phyloP scores from a whole-genome alignment of 53 echinoderm and acorn worm genomes.

The Crossaster papposus region DNA sequence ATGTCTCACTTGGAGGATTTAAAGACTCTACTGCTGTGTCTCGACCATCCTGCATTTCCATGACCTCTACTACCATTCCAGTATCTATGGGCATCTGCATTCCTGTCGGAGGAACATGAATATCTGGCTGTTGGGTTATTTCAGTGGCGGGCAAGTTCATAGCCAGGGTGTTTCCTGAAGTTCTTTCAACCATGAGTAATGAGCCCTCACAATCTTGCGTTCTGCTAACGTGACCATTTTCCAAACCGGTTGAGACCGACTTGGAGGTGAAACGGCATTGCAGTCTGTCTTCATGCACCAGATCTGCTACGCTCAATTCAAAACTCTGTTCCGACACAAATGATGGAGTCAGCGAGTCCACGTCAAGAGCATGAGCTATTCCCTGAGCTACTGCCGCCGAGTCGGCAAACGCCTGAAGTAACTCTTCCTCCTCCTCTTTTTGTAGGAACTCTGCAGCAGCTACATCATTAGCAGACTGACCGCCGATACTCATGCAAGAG shows the following conservation, averaged over 20 bases:
- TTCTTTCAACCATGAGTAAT: slow-evolving; percentile 43
- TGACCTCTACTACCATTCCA: slow-evolving; percentile 94
- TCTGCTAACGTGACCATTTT: slow-evolving; percentile 13
- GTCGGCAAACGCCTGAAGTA: slow-evolving; percentile 60
- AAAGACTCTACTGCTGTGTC: slow-evolving; percentile 54
- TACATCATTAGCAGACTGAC: slow-evolving; percentile 34
- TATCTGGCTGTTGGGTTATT: slow-evolving; percentile 16
- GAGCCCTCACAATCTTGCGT: slow-evolving; percentile 43
- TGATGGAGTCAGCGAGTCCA: slow-evolving; percentile 60
- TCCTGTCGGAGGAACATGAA: slow-evolving; percentile 20
- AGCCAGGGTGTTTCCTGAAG: slow-evolving; percentile 35
- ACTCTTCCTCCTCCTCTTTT: slow-evolving; percentile 56
- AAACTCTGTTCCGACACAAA: slow-evolving; percentile 53
- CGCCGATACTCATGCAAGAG: slow-evolving; percentile 29
- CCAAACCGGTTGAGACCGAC: neutral
- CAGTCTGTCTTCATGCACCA: slow-evolving; percentile 48
- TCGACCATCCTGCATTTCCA: slow-evolving; percentile 80
- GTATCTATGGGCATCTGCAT: slow-evolving; percentile 87
- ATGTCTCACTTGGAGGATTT: slow-evolving; percentile 59
- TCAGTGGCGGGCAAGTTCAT: slow-evolving; percentile 31
- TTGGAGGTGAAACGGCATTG: slow-evolving; percentile 42
- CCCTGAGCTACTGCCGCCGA: slow-evolving; percentile 26
- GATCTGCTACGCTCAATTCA: slow-evolving; percentile 43
- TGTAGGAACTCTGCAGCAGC: slow-evolving; percentile 46
- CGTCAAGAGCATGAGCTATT: slow-evolving; percentile 51